Percentiles rank a stretch among this genome's conserved stretches.
These are phyloP conservation scores for Chirona hameri DNA, from an alignment of 2,888 invertebrate genomes.

Conservation along the genomic window DNA sequence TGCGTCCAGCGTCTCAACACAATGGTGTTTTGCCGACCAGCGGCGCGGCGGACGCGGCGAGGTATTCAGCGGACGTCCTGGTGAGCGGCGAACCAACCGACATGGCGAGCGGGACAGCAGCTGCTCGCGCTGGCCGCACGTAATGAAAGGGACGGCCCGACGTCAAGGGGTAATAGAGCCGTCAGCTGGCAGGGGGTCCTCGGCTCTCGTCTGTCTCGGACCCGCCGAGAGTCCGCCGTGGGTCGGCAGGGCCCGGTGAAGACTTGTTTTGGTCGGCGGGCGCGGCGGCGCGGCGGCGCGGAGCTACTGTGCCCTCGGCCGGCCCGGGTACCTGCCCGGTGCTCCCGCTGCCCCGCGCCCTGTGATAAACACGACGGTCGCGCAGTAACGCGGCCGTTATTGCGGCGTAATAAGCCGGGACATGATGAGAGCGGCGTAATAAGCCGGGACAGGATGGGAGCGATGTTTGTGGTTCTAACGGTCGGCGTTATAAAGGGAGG, in stretches of 20 bases:
- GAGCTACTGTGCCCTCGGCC: background rate
- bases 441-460: background rate
- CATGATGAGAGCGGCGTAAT: background rate
- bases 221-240: too few relatives aligned
- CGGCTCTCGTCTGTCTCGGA: background rate
- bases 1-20: background rate
- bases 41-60: background rate
- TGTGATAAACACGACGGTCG: background rate
- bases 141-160: constrained; percentile 2
- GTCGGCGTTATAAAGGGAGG: background rate
- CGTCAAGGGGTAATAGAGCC: constrained; percentile 13
- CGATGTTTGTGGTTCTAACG: background rate
- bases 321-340: background rate
- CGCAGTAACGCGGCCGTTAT: background rate
- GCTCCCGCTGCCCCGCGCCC: background rate
- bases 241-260: background rate
- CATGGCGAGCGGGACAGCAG: background rate
- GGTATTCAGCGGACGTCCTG: background rate
- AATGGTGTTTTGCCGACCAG: background rate
- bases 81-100: background rate
- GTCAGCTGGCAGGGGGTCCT: background rate
- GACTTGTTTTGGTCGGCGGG: background rate
- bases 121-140: background rate
- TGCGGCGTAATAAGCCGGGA: too few relatives aligned
- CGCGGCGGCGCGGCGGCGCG: too few relatives aligned